phyloP scores from a whole-genome alignment of 2,888 invertebrate genomes.

The Cosmopolites sordidus region DNA sequence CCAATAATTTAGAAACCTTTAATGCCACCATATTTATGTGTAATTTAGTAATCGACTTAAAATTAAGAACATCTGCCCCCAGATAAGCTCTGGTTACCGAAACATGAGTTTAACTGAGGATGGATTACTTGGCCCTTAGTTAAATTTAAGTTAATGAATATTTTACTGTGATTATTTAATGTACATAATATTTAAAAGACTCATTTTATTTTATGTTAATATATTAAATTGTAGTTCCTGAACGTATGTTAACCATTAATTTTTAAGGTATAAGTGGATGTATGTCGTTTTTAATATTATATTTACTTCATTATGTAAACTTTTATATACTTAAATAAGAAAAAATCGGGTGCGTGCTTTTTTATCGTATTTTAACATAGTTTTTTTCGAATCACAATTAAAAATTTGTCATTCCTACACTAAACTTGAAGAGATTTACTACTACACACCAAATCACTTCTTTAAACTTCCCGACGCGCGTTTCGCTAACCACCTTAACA shows the following conservation, averaged over 20 bases:
- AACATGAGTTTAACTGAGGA: slow-evolving; percentile 4
- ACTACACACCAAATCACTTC: too few species aligned
- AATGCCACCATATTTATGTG: slow-evolving; percentile 27
- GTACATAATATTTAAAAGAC: slow-evolving; percentile 39
- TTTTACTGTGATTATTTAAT: slow-evolving; percentile 43
- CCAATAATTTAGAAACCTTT: slow-evolving; percentile 32
- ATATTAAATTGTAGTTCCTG: slow-evolving; percentile 41
- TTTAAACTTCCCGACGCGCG: too few species aligned
- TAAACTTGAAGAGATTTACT: too few species aligned
- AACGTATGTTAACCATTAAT: slow-evolving; percentile 42
- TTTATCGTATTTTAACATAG: slow-evolving; percentile 1
- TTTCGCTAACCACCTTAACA: too few species aligned
- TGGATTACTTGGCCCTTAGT: slow-evolving; percentile 14
- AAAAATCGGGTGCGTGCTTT: slow-evolving; percentile 9
- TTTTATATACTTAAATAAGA: background rate
- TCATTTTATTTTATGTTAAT: slow-evolving; percentile 39
- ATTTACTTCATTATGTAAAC: slow-evolving; percentile 3
- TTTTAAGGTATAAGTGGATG: slow-evolving; percentile 32
- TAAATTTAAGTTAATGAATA: slow-evolving; percentile 21
- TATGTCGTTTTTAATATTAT: slow-evolving; percentile 20
- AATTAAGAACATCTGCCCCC: slow-evolving; percentile 6
- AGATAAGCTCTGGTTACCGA: slow-evolving; percentile 4
- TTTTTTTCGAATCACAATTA: background rate
- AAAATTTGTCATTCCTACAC: background rate
- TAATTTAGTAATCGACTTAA: slow-evolving; percentile 8